Evolutionary conservation across 2,113 vertebrate genomes (phyloP).

Genomic region (Nestor notabilis): DNA sequence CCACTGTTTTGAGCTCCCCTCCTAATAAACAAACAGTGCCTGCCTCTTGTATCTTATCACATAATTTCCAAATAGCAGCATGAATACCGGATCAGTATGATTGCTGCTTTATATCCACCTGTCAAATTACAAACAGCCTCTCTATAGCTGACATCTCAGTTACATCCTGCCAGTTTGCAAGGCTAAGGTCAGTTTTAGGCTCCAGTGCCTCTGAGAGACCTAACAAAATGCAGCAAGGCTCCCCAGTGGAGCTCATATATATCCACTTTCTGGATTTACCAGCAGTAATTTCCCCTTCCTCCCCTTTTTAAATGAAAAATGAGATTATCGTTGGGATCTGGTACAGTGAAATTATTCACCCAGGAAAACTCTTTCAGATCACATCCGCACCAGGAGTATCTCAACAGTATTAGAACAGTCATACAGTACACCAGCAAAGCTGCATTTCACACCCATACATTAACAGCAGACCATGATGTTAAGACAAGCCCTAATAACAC

Average conservation of each 20-base stretch:
- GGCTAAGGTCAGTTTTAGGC: neutral
- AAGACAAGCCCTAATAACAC: neutral
- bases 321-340: neutral
- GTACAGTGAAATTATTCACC: fast-evolving
- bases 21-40: neutral
- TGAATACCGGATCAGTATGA: fast-evolving
- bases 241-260: neutral
- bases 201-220: neutral
- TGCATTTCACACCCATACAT: neutral
- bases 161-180: neutral
- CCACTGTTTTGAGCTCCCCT: neutral
- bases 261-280: neutral
- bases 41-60: neutral
- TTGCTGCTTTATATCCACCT: neutral
- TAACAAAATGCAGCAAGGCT: neutral
- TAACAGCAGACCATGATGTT: neutral
- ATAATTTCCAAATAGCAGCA: neutral
- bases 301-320: neutral
- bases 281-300: neutral
- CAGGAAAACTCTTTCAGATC: neutral
- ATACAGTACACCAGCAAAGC: fast-evolving
- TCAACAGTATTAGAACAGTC: neutral
- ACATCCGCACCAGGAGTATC: neutral
- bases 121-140: neutral
- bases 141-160: neutral